Evolutionary conservation across 2,797 vertebrate genomes (phyloP), one percentile per base, ranked within the genome.

Genomic region (Coregonus sp.): DNA sequence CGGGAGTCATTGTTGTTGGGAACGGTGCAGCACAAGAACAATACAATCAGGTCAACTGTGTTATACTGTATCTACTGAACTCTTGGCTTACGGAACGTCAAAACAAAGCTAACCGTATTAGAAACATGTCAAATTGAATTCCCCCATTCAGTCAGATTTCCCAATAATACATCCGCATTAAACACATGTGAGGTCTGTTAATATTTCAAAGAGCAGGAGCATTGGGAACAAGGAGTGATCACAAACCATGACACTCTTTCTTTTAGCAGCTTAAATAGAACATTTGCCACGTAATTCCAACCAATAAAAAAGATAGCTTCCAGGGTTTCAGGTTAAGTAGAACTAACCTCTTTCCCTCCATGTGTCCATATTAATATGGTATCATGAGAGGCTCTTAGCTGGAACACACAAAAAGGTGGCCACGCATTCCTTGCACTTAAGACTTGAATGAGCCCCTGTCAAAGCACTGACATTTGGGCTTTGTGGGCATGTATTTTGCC

Each of bases 281-380:
- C 33, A 73, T 73, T 72, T 51, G 59, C 20, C 14, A 33, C 40
- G 5, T 56, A 77, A 59, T 73, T 73, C 78, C 74, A 63, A 31
- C 54, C 72, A 61, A 25, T 72, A 11, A 47, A 47, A 47, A 1
- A 12, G 75, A 78, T 78, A 73, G 78, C 82, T 83, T 80, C 83
- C 75, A 81, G 78, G 79, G 83, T 82, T 89, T 82, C 69, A 91
- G 85, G 82, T 86, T 83, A 90, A 90, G 77, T 86, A 89, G 84
- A 86, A 71, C 74, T 88, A 86, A 85, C 92, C 82, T 81, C 86
- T 88, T 79, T 92, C 84, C 81, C 83, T 87, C 83, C 63, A 74
- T 76, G 85, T 79, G 84, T 89, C 68, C 73, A 88, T 89, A 93
- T 95, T 89, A 93, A 93, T 94, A 94, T 93, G 84, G 84, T 83